phyloP scores from a whole-genome alignment of 2,888 invertebrate genomes.

The Petrophora chlorosata region DNA sequence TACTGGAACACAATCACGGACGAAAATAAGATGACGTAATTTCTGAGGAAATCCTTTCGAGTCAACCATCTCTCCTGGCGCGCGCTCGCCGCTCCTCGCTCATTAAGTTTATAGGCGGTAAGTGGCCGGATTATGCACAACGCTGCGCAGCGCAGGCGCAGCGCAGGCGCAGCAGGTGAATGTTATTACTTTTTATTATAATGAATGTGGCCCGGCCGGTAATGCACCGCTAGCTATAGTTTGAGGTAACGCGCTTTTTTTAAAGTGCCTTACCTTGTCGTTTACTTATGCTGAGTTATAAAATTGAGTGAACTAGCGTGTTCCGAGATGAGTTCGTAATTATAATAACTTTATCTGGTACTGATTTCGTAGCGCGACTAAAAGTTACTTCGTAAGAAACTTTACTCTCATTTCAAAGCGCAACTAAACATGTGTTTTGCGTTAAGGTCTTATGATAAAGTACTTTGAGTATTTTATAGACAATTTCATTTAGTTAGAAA shows the following conservation, averaged over 20 bases:
- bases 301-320: not conserved
- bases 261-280: slow-evolving; percentile 4
- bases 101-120: slow-evolving; percentile 15
- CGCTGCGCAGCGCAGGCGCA: not conserved
- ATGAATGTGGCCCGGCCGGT: not conserved
- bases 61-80: not conserved
- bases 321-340: no score
- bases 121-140: slow-evolving; percentile 14
- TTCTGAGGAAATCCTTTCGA: not conserved
- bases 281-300: not conserved
- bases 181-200: not conserved
- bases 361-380: no score
- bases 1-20: no score
- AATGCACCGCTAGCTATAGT: not conserved
- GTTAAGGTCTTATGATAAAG: no score
- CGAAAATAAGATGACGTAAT: no score
- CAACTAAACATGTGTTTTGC: no score
- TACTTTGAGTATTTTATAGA: no score
- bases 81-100: not conserved
- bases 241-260: no score
- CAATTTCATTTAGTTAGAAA: no score
- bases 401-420: no score
- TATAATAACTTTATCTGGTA: no score
- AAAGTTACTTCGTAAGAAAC: no score
- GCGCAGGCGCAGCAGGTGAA: slow-evolving; percentile 1